Conservation (phyloP, 2,113 vertebrate species). For the Trematocara macrostoma region DNA sequence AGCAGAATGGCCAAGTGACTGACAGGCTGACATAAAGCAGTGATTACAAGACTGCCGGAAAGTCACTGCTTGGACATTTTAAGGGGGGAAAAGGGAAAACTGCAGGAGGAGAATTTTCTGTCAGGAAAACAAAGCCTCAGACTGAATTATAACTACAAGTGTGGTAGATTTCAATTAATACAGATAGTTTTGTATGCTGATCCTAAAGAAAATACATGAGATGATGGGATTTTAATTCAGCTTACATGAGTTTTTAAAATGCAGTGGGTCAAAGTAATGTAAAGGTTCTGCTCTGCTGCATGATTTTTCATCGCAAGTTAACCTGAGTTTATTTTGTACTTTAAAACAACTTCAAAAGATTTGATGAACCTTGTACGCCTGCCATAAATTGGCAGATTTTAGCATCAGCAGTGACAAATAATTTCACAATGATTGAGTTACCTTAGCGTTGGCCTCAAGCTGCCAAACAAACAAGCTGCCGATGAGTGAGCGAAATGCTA, state of each 20-base stretch:
- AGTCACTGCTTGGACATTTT: neutral
- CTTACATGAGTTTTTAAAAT: neutral
- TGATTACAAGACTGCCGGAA: neutral
- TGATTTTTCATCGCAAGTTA: neutral
- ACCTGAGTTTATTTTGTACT: neutral
- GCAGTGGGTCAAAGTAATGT: neutral
- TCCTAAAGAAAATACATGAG: neutral
- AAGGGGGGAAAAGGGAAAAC: accelerated
- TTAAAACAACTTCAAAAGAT: neutral
- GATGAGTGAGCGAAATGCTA: neutral
- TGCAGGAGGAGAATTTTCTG: neutral
- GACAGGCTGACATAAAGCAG: conserved; percentile 1
- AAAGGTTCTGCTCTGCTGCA: accelerated
- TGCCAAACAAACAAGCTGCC: neutral
- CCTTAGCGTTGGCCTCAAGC: neutral
- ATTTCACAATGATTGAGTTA: neutral
- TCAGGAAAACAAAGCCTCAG: neutral
- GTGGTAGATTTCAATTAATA: neutral
- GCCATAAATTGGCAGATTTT: neutral
- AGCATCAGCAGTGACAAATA: neutral
- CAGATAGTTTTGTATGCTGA: neutral
- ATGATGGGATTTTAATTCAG: neutral
- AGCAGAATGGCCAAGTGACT: conserved; percentile 6
- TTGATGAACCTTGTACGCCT: neutral
- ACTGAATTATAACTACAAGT: neutral